Base-by-base conservation (phyloP, 2,888 invertebrate genomes). In the Eupsilia transversa region DNA sequence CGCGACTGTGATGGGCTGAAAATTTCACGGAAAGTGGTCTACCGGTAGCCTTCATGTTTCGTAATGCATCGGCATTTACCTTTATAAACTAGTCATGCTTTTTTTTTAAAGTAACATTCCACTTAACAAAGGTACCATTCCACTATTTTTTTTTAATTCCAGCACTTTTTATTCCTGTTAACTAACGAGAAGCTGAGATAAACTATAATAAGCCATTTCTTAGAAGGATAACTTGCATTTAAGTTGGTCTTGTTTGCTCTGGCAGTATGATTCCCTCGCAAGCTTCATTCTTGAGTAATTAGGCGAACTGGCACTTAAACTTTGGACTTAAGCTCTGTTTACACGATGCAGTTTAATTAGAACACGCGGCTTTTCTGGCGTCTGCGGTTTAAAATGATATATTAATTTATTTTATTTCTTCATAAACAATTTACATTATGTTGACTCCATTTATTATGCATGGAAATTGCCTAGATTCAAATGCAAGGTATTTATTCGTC, bases 261-360 rank as follows among this genome's bases (percentile, higher is more conserved):
- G 61, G n/a, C 35, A 43, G 72, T 84, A 82, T 78, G 76, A 79
- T 79, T 76, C 78, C 38, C 65, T 80, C 57, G 9, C 54, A 60
- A 73, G 72, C 76, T 78, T 85, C 63, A 60, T 69, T 76, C 79
- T 84, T 80, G 77, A 84, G 83, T 88, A 86, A 88, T 88, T 86
- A 80, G 43, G 20, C 10, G 35, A 20, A 41, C 23, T 56, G 69
- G 41, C 41, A 70, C 85, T 66, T 33, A 61, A 79, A 75, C 83
- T 86, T 60, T 41, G 72, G 57, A 79, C 74, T 73, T 70, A 2
- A 57, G n/a, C 35, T 5, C 17, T 56, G 41, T 56, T 71, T 46
- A 27, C 43, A 52, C 52, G 41, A 41, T 59, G 41, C 30, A 35
- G 14, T 49, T 64, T 12, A n/a, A 30, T 56, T 23, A 3, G 7